These are phyloP conservation scores for Amia ocellicauda DNA, from an alignment of 2,113 vertebrate species.

Conservation along the genomic window DNA sequence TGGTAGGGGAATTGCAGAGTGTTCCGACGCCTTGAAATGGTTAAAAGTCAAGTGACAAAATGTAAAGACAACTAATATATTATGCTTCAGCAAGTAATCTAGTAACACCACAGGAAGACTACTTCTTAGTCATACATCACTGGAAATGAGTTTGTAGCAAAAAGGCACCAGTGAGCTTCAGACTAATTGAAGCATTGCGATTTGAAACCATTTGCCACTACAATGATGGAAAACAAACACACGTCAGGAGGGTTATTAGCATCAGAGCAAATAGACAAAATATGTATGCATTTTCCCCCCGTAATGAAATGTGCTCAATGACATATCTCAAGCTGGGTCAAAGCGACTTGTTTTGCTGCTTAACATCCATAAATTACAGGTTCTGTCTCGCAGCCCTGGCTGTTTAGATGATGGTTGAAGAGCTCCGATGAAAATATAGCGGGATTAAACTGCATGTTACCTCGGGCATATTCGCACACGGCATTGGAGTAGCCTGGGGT, in stretches of 20 bases:
- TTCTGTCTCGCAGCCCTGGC: neutral
- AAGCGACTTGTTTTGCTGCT: neutral
- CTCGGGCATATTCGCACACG: neutral
- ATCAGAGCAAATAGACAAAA: neutral
- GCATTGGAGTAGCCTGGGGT: neutral
- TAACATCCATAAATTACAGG: neutral
- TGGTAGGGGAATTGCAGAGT: neutral
- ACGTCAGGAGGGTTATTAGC: neutral
- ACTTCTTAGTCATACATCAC: neutral
- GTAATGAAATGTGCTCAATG: neutral
- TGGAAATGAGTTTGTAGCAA: neutral
- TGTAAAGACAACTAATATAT: neutral
- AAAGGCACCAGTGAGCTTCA: constrained; percentile 5
- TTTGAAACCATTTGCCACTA: constrained; percentile 4
- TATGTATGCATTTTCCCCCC: neutral
- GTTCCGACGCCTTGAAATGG: neutral
- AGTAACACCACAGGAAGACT: neutral
- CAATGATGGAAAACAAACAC: constrained; percentile 4
- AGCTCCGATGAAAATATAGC: neutral
- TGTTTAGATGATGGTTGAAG: neutral
- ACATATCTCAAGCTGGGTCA: neutral
- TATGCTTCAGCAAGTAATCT: constrained; percentile 7
- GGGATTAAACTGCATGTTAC: neutral
- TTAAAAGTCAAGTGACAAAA: neutral
- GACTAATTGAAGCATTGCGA: constrained; percentile 14